A percentile compares a stretch with the other conserved stretches of the same genome.
Evolutionary conservation across 2,888 invertebrate genomes (phyloP).

Genomic region (Phania funesta): DNA sequence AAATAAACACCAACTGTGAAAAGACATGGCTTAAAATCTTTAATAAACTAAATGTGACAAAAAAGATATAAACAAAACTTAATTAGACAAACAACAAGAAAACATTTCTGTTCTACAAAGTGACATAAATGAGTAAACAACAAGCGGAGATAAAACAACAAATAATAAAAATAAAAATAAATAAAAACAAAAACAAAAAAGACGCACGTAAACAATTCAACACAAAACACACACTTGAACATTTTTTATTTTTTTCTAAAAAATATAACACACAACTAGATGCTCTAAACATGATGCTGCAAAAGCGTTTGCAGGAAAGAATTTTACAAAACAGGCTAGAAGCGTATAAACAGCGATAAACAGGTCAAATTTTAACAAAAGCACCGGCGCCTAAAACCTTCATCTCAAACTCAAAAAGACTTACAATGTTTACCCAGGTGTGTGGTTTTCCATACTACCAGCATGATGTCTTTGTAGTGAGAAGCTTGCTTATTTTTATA

Average conservation of each 20-base stretch:
- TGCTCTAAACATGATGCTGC: background rate
- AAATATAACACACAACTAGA: background rate
- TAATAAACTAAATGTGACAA: slow-evolving; percentile 30
- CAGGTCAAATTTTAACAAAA: background rate
- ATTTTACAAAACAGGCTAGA: slow-evolving; percentile 9
- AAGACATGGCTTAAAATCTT: background rate
- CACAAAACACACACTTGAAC: background rate
- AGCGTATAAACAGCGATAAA: slow-evolving; percentile 5
- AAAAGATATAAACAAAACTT: background rate
- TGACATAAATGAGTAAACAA: slow-evolving; percentile 56
- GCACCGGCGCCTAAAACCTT: background rate
- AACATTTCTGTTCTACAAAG: slow-evolving; percentile 38
- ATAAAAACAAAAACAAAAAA: too few relatives aligned
- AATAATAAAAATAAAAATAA: too few relatives aligned
- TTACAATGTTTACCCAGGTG: too few relatives aligned
- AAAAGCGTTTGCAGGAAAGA: background rate
- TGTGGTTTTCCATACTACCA: too few relatives aligned
- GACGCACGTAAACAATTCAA: slow-evolving; percentile 9
- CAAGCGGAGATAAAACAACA: background rate
- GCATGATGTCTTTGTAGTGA: too few relatives aligned
- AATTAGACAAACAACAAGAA: too few relatives aligned
- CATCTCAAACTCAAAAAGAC: too few relatives aligned
- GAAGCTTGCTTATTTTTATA: too few relatives aligned
- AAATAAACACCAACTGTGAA: background rate
- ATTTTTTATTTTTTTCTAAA: background rate